phyloP scores from a whole-genome alignment of 2,888 invertebrate genomes.

The Polymixis flavicincta region DNA sequence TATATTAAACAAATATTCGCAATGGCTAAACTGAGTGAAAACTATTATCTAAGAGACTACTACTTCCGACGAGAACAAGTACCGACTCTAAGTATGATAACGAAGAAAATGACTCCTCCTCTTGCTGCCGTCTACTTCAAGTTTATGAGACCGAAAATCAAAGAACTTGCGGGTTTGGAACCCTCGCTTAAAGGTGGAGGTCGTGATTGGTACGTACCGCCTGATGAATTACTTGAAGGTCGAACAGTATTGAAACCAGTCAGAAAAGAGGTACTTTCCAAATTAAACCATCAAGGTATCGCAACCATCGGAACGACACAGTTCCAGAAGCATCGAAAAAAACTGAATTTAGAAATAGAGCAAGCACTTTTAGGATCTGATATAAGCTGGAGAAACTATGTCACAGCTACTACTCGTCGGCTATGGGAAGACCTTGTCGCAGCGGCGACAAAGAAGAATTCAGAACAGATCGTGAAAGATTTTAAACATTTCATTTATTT shows the following conservation, averaged over 20 bases:
- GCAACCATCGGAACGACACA: conserved; percentile 73
- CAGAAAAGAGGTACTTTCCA: conserved; percentile 73
- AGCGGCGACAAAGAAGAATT: conserved; percentile 73
- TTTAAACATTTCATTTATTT: conserved; percentile 76
- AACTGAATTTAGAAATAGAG: conserved; percentile 73
- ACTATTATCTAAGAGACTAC: conserved; percentile 82
- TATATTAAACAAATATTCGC: conserved; percentile 48
- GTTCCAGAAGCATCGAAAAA: conserved; percentile 70
- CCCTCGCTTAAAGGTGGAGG: conserved; percentile 85
- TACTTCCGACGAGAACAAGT: conserved; percentile 81
- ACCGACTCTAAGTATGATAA: conserved; percentile 83
- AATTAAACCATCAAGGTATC: conserved; percentile 79
- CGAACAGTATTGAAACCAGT: conserved; percentile 80
- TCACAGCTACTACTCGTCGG: conserved; percentile 66
- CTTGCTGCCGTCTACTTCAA: conserved; percentile 85
- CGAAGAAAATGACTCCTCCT: conserved; percentile 78
- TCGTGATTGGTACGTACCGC: conserved; percentile 82
- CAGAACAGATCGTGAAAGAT: conserved; percentile 74
- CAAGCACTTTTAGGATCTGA: conserved; percentile 75
- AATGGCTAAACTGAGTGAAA: conserved; percentile 77
- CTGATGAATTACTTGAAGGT: conserved; percentile 79
- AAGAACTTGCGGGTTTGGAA: conserved; percentile 82
- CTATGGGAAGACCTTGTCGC: conserved; percentile 72
- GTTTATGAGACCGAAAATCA: conserved; percentile 80
- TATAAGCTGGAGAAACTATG: conserved; percentile 74